These are phyloP conservation scores for Philereme vetulata DNA, from an alignment of 2,888 invertebrate species.

Conservation along the genomic window DNA sequence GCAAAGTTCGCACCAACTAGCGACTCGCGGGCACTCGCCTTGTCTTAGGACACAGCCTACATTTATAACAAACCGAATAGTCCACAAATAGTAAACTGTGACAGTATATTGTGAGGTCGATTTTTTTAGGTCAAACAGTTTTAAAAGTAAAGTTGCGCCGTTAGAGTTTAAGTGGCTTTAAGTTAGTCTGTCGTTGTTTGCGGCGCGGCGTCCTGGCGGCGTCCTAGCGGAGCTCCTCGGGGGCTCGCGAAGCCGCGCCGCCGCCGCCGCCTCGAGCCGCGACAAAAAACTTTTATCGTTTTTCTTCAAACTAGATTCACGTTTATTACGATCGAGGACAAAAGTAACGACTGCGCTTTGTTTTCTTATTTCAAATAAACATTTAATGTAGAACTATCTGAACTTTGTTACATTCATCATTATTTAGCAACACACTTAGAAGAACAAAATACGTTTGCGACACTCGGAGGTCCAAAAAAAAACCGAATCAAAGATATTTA, in stretches of 20 bases:
- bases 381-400: not conserved
- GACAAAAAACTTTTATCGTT: conserved; percentile 31
- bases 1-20: too few species aligned
- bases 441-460: too few species aligned
- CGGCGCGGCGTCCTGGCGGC: conserved; percentile 31
- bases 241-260: too few species aligned
- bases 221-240: too few species aligned
- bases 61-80: too few species aligned
- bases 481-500: too few species aligned
- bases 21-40: too few species aligned
- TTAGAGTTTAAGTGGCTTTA: conserved; percentile 62
- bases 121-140: conserved; percentile 58
- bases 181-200: conserved; percentile 50
- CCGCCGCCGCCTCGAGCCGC: not conserved
- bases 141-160: conserved; percentile 57
- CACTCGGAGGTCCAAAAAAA: too few species aligned
- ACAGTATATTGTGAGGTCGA: not conserved
- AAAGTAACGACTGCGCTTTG: conserved; percentile 1
- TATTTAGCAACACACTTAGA: too few species aligned
- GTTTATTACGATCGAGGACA: conserved; percentile 1
- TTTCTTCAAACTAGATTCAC: conserved; percentile 16
- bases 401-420: too few species aligned
- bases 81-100: too few species aligned
- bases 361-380: conserved; percentile 5
- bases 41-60: too few species aligned